Base-by-base conservation (phyloP, 2,888 invertebrate genomes). In the Flabesymbios commensalis region DNA sequence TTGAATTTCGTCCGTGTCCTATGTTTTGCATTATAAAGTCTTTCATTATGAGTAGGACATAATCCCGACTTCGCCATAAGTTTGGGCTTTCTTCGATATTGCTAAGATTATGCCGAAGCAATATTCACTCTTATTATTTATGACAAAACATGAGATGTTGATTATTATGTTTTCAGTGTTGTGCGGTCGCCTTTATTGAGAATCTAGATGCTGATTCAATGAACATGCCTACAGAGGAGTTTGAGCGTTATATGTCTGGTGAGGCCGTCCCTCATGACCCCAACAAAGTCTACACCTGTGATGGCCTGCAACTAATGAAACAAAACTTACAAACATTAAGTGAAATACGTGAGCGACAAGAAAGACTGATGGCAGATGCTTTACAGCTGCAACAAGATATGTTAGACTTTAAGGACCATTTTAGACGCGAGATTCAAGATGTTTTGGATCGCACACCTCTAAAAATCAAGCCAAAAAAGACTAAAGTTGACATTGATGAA, bases 161-260 rank as follows among this genome's bases (percentile, higher is more conserved):
- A n/a, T n/a, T n/a, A n/a, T 39, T 59, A 26, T 32, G 41, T 32
- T 85, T 85, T 7, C 81, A 95, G 92, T 98, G 97, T 76, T 98
- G 97, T 83, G 99, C 98, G 2, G 94, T 98, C 36, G 92, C 94
- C 10, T 99, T 98, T 83, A 95, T 99, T 68, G 97, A 98, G 85
- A 94, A 94, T 78, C 84, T 99, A 74, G 95, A 92, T 3, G 94
- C 94, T 0, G 93, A 94, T 78, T 95, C 94, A 1, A 85, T 99
- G 58, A 93, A 88, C 78, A 91, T 99, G 89, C 88, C 92, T 19
- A 88, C 89, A 75, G 90, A 92, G 70, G 96, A 98, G 83, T 99
- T 97, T 78, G 90, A 94, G 72, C 90, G 91, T 26, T 93, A 95
- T 83, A 95, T 98, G 86, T 28, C 91, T 10, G 97, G 98, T 32